Conservation (phyloP, 2,797 vertebrate species). For the Babyrousa celebensis region DNA sequence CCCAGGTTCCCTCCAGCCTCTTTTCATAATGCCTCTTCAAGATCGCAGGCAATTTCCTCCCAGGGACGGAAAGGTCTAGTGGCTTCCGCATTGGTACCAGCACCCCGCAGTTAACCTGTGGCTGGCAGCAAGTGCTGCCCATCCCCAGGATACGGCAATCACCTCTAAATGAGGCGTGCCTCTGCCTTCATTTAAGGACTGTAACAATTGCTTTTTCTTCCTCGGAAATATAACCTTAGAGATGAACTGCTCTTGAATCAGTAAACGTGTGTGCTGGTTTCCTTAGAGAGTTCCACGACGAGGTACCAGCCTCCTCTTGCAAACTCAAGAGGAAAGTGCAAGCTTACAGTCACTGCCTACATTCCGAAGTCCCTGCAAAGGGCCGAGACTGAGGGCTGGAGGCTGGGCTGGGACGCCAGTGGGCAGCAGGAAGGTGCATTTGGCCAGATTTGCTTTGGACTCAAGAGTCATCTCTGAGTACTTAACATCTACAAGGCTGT, state of each 20-base stretch:
- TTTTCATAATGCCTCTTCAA: constrained; percentile 65
- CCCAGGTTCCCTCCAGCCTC: neutral
- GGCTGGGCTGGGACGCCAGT: neutral
- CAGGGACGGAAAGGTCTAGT: constrained; percentile 42
- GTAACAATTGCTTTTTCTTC: constrained; percentile 71
- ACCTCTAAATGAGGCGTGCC: constrained; percentile 72
- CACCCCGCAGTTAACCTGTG: constrained; percentile 71
- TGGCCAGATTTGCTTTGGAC: neutral
- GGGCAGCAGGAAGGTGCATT: neutral
- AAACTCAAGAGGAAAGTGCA: constrained; percentile 80
- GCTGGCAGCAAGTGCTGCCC: neutral
- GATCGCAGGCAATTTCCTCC: constrained; percentile 65
- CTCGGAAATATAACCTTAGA: constrained; percentile 73
- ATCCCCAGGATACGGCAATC: constrained; percentile 38
- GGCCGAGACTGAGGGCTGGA: neutral
- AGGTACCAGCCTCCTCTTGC: constrained; percentile 58
- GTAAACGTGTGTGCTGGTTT: constrained; percentile 66
- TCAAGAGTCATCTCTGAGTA: neutral
- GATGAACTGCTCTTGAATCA: constrained; percentile 80
- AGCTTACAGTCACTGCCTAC: neutral
- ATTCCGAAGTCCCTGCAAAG: neutral
- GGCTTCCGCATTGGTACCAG: constrained; percentile 46
- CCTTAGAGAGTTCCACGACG: constrained; percentile 71
- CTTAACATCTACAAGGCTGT: neutral
- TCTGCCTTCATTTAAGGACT: constrained; percentile 69